Evolutionary conservation across 2,888 invertebrate genomes (phyloP).

Genomic region (Heteromyza rotundicornis): DNA sequence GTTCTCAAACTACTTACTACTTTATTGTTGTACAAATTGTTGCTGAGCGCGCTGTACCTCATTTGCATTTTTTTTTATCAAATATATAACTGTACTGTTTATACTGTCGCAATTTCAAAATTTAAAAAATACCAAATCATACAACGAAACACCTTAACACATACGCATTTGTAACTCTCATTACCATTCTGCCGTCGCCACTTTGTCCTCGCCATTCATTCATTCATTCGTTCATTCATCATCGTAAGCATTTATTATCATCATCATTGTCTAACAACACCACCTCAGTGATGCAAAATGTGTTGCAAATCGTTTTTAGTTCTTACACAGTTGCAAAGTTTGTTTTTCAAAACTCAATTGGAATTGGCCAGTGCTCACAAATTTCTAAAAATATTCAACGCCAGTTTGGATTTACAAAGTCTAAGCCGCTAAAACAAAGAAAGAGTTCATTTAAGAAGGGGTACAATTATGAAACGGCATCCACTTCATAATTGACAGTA

Average conservation of each 20-base stretch:
- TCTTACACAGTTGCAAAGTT: too few species aligned
- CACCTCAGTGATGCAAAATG: too few species aligned
- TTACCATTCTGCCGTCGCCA: neutral
- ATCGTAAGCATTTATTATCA: neutral
- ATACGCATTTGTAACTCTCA: neutral
- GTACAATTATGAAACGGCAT: too few species aligned
- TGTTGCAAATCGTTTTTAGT: too few species aligned
- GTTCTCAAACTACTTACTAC: neutral
- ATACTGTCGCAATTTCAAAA: slow-evolving; percentile 16
- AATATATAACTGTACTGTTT: slow-evolving; percentile 23
- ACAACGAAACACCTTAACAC: slow-evolving; percentile 7
- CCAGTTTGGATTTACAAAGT: neutral
- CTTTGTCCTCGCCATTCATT: neutral
- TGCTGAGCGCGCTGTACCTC: slow-evolving; percentile 28
- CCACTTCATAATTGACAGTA: too few species aligned
- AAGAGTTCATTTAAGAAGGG: neutral
- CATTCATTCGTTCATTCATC: neutral
- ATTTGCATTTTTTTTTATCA: slow-evolving; percentile 24
- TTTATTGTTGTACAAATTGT: slow-evolving; percentile 25
- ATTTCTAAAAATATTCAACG: too few species aligned
- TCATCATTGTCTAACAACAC: neutral
- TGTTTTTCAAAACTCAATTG: neutral
- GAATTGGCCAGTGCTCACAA: too few species aligned
- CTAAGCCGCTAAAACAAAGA: neutral
- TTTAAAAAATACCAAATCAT: neutral